A percentile compares a stretch with the other conserved stretches of the same genome.
phyloP scores from a whole-genome alignment of 2,113 vertebrate genomes.

The Picathartes gymnocephalus region DNA sequence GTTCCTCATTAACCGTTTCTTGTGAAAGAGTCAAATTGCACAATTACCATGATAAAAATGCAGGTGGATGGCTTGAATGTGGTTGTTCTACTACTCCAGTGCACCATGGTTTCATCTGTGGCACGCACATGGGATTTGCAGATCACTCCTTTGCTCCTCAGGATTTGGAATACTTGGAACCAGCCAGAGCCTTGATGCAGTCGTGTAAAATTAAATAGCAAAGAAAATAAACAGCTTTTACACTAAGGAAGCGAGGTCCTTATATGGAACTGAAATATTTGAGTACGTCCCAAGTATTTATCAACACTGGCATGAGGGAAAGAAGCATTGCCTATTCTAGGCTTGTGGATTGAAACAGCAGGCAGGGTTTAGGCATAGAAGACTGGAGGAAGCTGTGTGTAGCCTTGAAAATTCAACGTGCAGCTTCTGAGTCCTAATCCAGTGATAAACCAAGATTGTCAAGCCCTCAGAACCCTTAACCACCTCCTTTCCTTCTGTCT shows the following conservation, averaged over 20 bases:
- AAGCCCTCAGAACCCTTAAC: background rate
- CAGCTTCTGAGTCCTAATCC: background rate
- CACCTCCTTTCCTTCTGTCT: background rate
- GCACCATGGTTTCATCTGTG: background rate
- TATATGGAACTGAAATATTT: constrained; percentile 29
- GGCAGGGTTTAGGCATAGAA: background rate
- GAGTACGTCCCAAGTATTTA: constrained; percentile 27
- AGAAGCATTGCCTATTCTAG: constrained; percentile 28
- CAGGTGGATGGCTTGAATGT: background rate
- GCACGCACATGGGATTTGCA: background rate
- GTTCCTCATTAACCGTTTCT: background rate
- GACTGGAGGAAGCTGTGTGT: background rate
- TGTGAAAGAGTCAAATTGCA: background rate
- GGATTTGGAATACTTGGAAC: background rate
- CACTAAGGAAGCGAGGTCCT: background rate
- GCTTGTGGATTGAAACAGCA: background rate
- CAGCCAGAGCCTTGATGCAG: background rate
- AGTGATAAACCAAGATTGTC: background rate
- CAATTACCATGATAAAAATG: background rate
- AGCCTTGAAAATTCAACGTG: background rate
- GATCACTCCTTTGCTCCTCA: background rate
- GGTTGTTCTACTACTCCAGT: background rate
- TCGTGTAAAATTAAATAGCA: background rate
- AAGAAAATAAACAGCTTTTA: constrained; percentile 46
- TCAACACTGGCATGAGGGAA: background rate